These are phyloP conservation scores for Heliocidaris tuberculata DNA, from an alignment of 35 echinoderm and acorn worm species.

Conservation along the genomic window DNA sequence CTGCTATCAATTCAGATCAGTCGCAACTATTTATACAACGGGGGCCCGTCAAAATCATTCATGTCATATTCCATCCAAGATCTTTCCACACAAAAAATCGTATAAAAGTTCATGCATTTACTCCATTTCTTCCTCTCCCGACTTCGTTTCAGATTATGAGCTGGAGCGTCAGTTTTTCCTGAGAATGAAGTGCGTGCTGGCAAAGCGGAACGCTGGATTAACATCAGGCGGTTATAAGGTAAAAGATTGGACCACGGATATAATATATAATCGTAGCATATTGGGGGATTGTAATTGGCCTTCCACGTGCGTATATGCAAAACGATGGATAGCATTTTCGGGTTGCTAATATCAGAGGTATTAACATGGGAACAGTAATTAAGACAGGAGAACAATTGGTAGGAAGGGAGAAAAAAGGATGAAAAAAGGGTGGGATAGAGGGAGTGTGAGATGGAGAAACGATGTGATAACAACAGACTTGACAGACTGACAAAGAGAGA, in stretches of 20 bases:
- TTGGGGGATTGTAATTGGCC: background rate
- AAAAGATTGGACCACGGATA: background rate
- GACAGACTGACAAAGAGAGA: background rate
- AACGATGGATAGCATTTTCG: background rate
- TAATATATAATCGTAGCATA: slow-evolving; percentile 19
- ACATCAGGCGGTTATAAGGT: slow-evolving; percentile 96
- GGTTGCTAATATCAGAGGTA: background rate
- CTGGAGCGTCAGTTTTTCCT: slow-evolving; percentile 95
- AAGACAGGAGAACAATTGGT: background rate
- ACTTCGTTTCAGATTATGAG: slow-evolving; percentile 80
- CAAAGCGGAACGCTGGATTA: slow-evolving; percentile 94
- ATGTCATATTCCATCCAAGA: background rate
- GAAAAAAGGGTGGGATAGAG: background rate
- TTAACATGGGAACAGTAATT: background rate
- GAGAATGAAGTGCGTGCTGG: slow-evolving; percentile 99
- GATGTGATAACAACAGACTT: background rate
- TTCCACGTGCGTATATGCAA: background rate
- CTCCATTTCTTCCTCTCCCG: background rate
- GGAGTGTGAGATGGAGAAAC: background rate
- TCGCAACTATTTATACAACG: background rate
- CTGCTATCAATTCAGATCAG: background rate
- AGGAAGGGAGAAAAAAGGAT: background rate
- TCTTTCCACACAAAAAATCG: background rate
- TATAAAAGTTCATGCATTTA: background rate
- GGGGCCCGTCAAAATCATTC: background rate